Evolutionary conservation across 2,888 invertebrate genomes (phyloP), one percentile per base, ranked within the genome.

Genomic region (Ramazzottius varieornatus): DNA sequence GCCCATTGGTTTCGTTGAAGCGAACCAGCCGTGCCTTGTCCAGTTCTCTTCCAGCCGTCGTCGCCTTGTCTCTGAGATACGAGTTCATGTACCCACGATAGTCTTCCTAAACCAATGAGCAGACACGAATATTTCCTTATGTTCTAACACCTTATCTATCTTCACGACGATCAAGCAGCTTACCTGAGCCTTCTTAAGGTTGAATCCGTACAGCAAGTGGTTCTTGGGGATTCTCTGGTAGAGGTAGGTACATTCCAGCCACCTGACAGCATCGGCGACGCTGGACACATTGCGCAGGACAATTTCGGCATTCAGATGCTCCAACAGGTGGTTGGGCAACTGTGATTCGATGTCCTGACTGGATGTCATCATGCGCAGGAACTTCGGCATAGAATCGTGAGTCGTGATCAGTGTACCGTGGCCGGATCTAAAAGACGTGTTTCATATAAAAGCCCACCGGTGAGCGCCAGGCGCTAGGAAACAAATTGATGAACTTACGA

Each of bases 301-400:
- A 65, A 92, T 83, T 85, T 99, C 98, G 33, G 98, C 98, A 78
- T 98, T 99, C 67, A 99, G 81, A 79, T 98, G 94, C 76, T 99
- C 96, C 1, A 88, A 86, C 66, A 99, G 78, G 70, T 86, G 84
- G 72, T 84, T 84, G 67, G 92, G 84, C 72, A 99, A 94, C 77
- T 91, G 91, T 72, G 93, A 93, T 77, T 99, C 98, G 68, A 99
- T 99, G 0, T 98, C 96, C 75, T 89, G 88, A 77, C 96, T 94
- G 73, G 92, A 88, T 1, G 92, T 93, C 73, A 99, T 82, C 65
- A 93, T 80, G 0, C 88, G 87, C 66, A 99, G 80, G 74, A 98
- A 99, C 73, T 92, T 90, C 34, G 87, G 83, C 66, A 99, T 80
- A 75, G 93, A 93, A 68, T 87, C 86, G 73, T 92, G 86, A 0